Conservation (phyloP, 2,113 vertebrate species). For the Epinephelus moara region DNA sequence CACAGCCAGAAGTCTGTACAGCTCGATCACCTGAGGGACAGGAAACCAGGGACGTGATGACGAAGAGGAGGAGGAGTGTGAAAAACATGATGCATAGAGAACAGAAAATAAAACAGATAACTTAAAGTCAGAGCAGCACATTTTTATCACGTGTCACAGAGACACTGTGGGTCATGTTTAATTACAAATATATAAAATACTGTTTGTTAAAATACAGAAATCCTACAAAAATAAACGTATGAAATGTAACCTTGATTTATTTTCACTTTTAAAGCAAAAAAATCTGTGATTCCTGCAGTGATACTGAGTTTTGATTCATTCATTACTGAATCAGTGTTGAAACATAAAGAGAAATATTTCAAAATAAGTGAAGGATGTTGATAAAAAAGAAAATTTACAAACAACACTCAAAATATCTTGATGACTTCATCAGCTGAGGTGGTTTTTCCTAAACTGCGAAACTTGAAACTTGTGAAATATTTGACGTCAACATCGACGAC, state of each 20-base stretch:
- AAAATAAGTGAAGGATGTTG: not conserved
- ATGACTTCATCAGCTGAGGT: not conserved
- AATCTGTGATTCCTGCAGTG: not conserved
- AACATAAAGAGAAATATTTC: not conserved
- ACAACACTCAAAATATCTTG: not conserved
- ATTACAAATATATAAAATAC: not conserved
- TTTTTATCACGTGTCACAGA: not conserved
- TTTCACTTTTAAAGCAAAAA: not conserved
- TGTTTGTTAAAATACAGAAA: not conserved
- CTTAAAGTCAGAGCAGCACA: not conserved
- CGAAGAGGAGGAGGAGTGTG: not conserved
- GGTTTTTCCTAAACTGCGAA: not conserved
- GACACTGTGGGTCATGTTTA: not conserved
- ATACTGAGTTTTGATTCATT: not conserved
- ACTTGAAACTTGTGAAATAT: too few species aligned
- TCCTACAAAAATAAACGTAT: not conserved
- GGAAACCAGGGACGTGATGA: not conserved
- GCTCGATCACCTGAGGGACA: conserved; percentile 81
- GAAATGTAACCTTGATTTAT: not conserved
- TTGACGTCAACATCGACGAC: not conserved
- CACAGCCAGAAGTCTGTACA: conserved; percentile 85
- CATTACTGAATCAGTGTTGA: not conserved
- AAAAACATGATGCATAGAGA: not conserved
- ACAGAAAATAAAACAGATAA: not conserved
- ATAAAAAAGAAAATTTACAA: not conserved